Evolutionary conservation across 2,888 invertebrate genomes (phyloP), one percentile per base, ranked within the genome.

Genomic region (Electrophaes corylata): DNA sequence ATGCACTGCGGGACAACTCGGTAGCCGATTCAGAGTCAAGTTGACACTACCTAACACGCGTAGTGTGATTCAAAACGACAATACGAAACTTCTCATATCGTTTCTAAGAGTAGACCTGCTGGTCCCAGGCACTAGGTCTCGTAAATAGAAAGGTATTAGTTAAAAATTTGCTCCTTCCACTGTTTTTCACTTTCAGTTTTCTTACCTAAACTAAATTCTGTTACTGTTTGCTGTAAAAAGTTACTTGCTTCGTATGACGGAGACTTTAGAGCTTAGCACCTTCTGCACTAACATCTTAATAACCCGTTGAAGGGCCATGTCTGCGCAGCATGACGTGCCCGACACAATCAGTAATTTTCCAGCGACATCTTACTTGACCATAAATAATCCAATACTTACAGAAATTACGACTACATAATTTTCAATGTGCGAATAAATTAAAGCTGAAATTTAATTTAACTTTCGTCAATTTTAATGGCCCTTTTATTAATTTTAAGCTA

Each of bases 321-420:
- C 84, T 72, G 78, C 90, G 37, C 91, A 91, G 91, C 91, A 85
- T 86, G 91, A 86, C 80, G 86, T 73, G 75, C 73, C 75, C 67
- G 83, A 80, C 77, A 80, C 78, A 79, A 54, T 64, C 75, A 72
- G 75, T 84, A 84, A 88, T 91, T 88, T 89, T 88, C 83, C 82
- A 79, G 76, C 81, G 87, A 88, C 88, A 87, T 78, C 82, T 80
- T 79, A 83, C 81, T 76, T 66, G 78, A 78, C 78, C 79, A 76
- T 74, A 74, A 76, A 76, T 76, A 75, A 73, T 75, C 66, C 67
- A 71, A 71, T 72, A 70, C 70, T 59, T 57, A 65, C 66, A 72
- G 64, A 76, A 80, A 76, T 78, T 77, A 81, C 72, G 69, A 69
- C 68, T 74, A 72, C 75, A 79, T 74, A 70, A 74, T 76, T 76